Conservation (phyloP, 1,140 invertebrate genomes). For the Lordiphosa clarofinis region DNA sequence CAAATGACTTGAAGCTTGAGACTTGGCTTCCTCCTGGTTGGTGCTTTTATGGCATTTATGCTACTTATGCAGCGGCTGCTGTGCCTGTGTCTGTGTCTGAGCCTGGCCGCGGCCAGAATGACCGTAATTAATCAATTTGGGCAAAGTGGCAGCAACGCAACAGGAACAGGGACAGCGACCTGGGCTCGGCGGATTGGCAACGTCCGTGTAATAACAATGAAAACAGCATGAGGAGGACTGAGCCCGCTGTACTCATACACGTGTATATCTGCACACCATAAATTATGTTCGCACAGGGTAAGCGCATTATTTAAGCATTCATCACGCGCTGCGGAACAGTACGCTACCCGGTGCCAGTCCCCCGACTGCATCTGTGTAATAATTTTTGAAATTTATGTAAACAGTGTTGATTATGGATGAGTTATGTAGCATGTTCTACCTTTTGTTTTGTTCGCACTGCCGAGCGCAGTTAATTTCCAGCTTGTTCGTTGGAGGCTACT, state of each 20-base stretch:
- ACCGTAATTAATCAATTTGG: slow-evolving; percentile 77
- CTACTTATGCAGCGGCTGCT: slow-evolving; percentile 59
- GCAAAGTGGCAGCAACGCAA: slow-evolving; percentile 59
- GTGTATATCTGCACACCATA: slow-evolving; percentile 77
- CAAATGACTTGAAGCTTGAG: slow-evolving; percentile 58
- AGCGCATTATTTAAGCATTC: slow-evolving; percentile 78
- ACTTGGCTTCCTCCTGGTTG: slow-evolving; percentile 35
- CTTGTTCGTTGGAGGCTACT: slow-evolving; percentile 55
- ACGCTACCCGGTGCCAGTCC: slow-evolving; percentile 16
- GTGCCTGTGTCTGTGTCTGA: slow-evolving; percentile 3
- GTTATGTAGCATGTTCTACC: slow-evolving; percentile 76
- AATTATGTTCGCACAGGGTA: slow-evolving; percentile 78
- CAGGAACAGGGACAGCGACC: slow-evolving; percentile 7
- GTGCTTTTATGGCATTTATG: slow-evolving; percentile 68
- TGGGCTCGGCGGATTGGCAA: slow-evolving; percentile 52
- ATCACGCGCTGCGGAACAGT: slow-evolving; percentile 59
- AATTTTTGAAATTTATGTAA: slow-evolving; percentile 78
- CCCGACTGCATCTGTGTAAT: slow-evolving; percentile 41
- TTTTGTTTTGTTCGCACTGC: slow-evolving; percentile 68
- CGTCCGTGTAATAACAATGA: slow-evolving; percentile 76
- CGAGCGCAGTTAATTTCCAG: slow-evolving; percentile 65
- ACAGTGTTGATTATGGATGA: slow-evolving; percentile 78
- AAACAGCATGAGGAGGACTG: slow-evolving; percentile 63
- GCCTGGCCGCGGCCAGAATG: slow-evolving; percentile 44
- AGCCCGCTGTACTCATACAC: slow-evolving; percentile 41